Conservation (phyloP, 2,113 vertebrate species). For the Beaufortia kweichowensis region DNA sequence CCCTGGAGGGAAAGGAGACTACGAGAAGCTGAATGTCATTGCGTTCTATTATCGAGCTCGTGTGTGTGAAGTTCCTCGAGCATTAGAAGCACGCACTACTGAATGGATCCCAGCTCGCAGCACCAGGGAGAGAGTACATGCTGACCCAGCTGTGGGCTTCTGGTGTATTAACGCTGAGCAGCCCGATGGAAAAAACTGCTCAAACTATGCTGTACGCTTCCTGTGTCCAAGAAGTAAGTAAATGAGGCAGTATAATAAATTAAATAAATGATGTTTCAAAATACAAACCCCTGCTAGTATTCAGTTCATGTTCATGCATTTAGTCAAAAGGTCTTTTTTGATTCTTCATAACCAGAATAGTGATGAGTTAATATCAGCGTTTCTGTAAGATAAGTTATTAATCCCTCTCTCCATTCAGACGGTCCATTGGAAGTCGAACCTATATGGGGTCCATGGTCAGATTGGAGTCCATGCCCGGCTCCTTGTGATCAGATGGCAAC, state of each 20-base stretch:
- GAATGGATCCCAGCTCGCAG: conserved; percentile 78
- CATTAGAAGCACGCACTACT: conserved; percentile 83
- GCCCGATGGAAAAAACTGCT: conserved; percentile 75
- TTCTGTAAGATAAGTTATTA: background rate
- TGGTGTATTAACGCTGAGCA: conserved; percentile 90
- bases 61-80: conserved; percentile 76
- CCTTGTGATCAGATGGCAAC: conserved; percentile 82
- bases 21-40: conserved; percentile 85
- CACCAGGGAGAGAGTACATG: conserved; percentile 81
- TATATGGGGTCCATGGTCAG: conserved; percentile 85
- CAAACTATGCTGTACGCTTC: conserved; percentile 81
- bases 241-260: background rate
- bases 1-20: conserved; percentile 85
- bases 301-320: background rate
- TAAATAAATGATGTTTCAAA: background rate
- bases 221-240: conserved; percentile 81
- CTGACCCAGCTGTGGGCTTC: conserved; percentile 79
- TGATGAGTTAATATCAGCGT: no score
- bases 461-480: conserved; percentile 86
- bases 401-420: conserved; percentile 51
- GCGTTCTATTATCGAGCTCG: conserved; percentile 82
- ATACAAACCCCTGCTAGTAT: no score
- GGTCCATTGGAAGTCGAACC: conserved; percentile 60
- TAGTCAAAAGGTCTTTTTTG: background rate
- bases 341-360: no score